A percentile compares a stretch with the other conserved stretches of the same genome.
These are phyloP conservation scores for Dastarcus helophoroides DNA, from an alignment of 2,888 invertebrate genomes.

Conservation along the genomic window DNA sequence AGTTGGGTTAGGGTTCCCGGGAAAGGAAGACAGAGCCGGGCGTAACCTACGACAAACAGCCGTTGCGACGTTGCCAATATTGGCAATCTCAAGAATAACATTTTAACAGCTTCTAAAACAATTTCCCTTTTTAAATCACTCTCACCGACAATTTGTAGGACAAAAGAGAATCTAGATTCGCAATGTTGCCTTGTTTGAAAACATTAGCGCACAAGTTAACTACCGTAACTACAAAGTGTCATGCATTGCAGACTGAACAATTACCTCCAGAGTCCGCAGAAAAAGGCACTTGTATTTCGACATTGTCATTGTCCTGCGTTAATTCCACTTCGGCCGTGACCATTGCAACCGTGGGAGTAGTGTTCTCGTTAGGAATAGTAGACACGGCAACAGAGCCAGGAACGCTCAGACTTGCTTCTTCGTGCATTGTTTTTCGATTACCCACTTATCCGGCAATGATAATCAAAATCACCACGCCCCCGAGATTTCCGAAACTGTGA, in stretches of 20 bases:
- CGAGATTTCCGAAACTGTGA: constrained; percentile 38
- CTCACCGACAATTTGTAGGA: constrained; percentile 10
- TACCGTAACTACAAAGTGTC: constrained; percentile 17
- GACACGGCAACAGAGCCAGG: constrained; percentile 54
- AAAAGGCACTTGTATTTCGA: constrained; percentile 52
- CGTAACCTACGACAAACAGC: constrained; percentile 33
- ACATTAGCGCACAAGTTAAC: constrained; percentile 14
- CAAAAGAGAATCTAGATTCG: constrained; percentile 23
- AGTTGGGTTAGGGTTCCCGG: constrained; percentile 22
- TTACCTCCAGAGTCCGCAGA: constrained; percentile 49
- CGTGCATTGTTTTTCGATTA: constrained; percentile 49
- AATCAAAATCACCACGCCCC: constrained; percentile 35
- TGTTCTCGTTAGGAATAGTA: constrained; percentile 40
- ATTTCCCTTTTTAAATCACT: constrained; percentile 3
- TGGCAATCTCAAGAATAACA: constrained; percentile 2
- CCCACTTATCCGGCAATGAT: constrained; percentile 34
- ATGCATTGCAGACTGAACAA: constrained; percentile 20
- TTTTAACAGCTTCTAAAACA: no score
- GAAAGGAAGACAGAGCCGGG: constrained; percentile 23
- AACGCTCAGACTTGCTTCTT: constrained; percentile 59
- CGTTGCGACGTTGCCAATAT: constrained; percentile 19
- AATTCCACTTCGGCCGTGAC: constrained; percentile 37
- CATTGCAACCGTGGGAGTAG: constrained; percentile 32
- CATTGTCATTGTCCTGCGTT: constrained; percentile 44
- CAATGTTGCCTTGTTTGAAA: constrained; percentile 18